phyloP scores from a whole-genome alignment of 2,888 invertebrate species.

The Fissipunctia ypsillon region DNA sequence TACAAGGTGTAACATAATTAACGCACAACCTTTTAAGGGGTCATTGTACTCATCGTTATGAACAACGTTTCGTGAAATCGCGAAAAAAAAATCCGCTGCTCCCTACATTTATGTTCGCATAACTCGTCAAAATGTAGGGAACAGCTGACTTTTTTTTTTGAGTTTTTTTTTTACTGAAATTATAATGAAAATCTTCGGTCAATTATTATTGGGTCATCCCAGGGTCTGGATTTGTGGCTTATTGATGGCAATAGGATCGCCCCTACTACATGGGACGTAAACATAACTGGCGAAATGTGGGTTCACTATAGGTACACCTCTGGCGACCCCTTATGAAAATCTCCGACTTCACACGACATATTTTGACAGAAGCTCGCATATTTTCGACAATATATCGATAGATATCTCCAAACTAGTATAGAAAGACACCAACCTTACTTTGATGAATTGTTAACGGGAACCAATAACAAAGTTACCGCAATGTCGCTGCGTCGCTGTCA shows the following conservation, averaged over 20 bases:
- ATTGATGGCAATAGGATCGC: neutral
- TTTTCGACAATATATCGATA: neutral
- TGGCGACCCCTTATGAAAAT: neutral
- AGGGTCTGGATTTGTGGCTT: neutral
- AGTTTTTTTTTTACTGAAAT: too few relatives aligned
- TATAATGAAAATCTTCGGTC: neutral
- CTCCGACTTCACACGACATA: neutral
- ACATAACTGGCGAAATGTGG: too few relatives aligned
- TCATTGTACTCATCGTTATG: too few relatives aligned
- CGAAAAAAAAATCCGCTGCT: too few relatives aligned
- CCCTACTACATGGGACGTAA: neutral
- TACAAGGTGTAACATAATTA: too few relatives aligned
- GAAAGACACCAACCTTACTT: neutral
- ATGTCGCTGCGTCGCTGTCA: slow-evolving; percentile 3
- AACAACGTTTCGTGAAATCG: too few relatives aligned
- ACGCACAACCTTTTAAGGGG: too few relatives aligned
- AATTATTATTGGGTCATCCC: neutral
- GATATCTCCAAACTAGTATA: neutral
- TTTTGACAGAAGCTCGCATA: neutral
- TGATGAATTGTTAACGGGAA: slow-evolving; percentile 17
- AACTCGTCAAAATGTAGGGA: too few relatives aligned
- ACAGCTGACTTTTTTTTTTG: too few relatives aligned
- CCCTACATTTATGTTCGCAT: too few relatives aligned
- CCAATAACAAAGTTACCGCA: slow-evolving; percentile 44
- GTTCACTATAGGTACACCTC: too few relatives aligned